A percentile compares a stretch with the other conserved stretches of the same genome.
phyloP scores from a whole-genome alignment of 2,888 invertebrate species.

The Pyrochroa serraticornis region DNA sequence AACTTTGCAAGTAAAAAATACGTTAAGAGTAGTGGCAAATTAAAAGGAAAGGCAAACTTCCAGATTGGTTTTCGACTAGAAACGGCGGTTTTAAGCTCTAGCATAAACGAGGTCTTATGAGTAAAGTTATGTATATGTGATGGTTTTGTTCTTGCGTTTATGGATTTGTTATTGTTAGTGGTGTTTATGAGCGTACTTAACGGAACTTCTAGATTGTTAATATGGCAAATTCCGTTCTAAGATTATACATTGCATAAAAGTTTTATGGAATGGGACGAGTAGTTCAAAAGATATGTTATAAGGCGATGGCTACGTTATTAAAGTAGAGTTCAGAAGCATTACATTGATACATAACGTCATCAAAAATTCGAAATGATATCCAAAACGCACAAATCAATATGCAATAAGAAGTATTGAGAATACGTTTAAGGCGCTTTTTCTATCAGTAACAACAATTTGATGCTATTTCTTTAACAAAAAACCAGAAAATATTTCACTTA shows the following conservation, averaged over 20 bases:
- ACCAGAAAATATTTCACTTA: too few species aligned
- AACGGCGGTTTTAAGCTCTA: too few species aligned
- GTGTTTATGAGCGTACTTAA: too few species aligned
- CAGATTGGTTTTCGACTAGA: too few species aligned
- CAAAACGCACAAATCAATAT: conserved; percentile 40
- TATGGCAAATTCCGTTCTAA: conserved; percentile 10
- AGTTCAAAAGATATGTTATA: conserved; percentile 22
- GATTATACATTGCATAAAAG: conserved; percentile 19
- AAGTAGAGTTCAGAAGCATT: conserved; percentile 34
- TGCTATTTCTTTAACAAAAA: too few species aligned
- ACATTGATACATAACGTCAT: conserved; percentile 40
- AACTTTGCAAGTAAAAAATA: too few species aligned
- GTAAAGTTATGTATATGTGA: too few species aligned
- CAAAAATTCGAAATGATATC: conserved; percentile 36
- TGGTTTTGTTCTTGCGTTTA: too few species aligned
- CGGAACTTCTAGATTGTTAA: conserved; percentile 5
- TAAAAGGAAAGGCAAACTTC: too few species aligned
- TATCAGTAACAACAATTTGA: conserved; percentile 12
- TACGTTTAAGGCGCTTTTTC: conserved; percentile 16
- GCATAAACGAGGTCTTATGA: too few species aligned
- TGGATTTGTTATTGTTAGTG: too few species aligned
- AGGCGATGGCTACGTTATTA: conserved; percentile 33
- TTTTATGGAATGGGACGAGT: conserved; percentile 23
- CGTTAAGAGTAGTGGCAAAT: too few species aligned
- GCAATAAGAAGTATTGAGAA: conserved; percentile 29